Evolutionary conservation across 2,797 vertebrate genomes (phyloP).

Genomic region (Cyclura pinguis): DNA sequence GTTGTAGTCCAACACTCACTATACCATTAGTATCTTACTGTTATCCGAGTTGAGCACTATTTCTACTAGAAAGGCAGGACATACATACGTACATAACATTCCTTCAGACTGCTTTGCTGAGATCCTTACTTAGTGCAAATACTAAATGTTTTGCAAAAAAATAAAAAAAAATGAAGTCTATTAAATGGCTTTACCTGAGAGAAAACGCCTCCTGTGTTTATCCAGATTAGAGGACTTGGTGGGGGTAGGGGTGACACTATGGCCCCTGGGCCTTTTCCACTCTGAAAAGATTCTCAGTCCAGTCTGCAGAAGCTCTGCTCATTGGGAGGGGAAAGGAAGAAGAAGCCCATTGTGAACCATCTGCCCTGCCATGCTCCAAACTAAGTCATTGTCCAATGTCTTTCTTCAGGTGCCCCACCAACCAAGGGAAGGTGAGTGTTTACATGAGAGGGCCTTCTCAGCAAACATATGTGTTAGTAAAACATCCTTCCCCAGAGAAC

Average conservation of each 20-base stretch:
- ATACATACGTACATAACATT: neutral
- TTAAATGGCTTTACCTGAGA: neutral
- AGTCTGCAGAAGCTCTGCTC: neutral
- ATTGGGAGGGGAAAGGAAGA: too few species aligned
- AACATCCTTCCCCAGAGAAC: neutral
- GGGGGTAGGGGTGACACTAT: too few species aligned
- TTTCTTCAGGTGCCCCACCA: neutral
- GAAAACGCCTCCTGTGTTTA: neutral
- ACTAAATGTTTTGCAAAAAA: fast-evolving
- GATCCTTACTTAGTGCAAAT: neutral
- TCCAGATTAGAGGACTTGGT: neutral
- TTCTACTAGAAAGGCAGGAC: neutral
- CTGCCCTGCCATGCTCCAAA: neutral
- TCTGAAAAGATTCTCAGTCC: too few species aligned
- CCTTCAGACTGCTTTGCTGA: neutral
- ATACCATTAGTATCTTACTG: neutral
- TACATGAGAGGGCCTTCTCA: neutral
- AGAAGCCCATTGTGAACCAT: neutral
- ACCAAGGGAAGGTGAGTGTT: too few species aligned
- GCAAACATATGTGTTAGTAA: neutral
- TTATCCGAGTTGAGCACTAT: neutral
- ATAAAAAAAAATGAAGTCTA: too few species aligned
- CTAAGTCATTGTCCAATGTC: neutral
- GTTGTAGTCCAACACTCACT: too few species aligned
- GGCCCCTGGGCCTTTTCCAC: too few species aligned